A percentile compares a stretch with the other conserved stretches of the same genome.
Evolutionary conservation across 2,113 vertebrate species (phyloP).

Genomic region (Prunella himalayana): DNA sequence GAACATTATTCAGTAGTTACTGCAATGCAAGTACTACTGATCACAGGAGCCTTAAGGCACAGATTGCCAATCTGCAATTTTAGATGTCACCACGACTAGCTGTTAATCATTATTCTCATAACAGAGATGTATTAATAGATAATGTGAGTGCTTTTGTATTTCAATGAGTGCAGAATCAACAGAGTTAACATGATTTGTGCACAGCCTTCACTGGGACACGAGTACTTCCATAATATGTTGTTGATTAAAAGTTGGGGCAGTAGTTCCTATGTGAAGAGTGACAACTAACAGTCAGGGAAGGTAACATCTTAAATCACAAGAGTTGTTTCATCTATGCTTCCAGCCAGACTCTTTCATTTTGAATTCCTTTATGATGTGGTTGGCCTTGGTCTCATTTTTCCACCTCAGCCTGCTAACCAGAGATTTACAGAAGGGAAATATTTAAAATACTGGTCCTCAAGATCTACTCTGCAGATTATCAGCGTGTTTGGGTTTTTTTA

Average conservation of each 20-base stretch:
- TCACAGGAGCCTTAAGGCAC: constrained; percentile 18
- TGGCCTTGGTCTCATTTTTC: background rate
- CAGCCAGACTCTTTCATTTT: background rate
- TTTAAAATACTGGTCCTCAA: background rate
- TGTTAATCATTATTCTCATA: background rate
- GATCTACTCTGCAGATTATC: background rate
- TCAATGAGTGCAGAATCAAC: background rate
- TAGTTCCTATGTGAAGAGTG: background rate
- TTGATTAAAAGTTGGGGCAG: background rate
- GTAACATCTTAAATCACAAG: background rate
- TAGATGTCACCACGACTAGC: background rate
- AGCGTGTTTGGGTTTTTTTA: background rate
- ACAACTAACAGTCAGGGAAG: background rate
- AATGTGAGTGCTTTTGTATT: background rate
- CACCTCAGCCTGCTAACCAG: background rate
- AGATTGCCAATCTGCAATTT: constrained; percentile 16
- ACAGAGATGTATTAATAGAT: background rate
- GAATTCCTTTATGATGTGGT: background rate
- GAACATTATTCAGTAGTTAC: background rate
- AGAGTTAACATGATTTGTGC: background rate
- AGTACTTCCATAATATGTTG: background rate
- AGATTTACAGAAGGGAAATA: background rate
- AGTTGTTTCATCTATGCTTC: background rate
- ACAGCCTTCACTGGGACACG: background rate
- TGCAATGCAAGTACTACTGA: background rate